Evolutionary conservation across 2,797 vertebrate species (phyloP).

Genomic region (Poeciliopsis paucimaculata): DNA sequence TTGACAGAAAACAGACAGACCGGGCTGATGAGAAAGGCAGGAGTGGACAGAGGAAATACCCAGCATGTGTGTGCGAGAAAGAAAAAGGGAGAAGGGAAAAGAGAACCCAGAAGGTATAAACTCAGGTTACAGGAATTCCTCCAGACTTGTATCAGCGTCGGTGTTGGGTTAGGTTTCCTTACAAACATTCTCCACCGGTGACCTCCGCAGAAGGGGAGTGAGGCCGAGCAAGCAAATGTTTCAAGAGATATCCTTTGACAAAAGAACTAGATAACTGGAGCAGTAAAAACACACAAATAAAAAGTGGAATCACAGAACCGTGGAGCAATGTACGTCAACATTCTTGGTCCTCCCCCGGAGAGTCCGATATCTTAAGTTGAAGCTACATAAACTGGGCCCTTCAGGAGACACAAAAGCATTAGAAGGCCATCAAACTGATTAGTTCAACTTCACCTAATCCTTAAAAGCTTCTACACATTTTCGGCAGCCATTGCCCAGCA

Average conservation of each 20-base stretch:
- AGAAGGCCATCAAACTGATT: slow-evolving; percentile 44
- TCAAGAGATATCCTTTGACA: slow-evolving; percentile 25
- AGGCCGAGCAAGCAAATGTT: slow-evolving; percentile 32
- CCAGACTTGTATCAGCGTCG: slow-evolving; percentile 74
- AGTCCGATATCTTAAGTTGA: slow-evolving; percentile 11
- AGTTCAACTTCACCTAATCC: slow-evolving; percentile 58
- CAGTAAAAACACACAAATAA: slow-evolving; percentile 17
- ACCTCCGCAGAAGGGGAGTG: slow-evolving; percentile 36
- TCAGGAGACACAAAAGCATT: slow-evolving; percentile 20
- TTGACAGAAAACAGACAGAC: slow-evolving; percentile 50
- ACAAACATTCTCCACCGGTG: slow-evolving; percentile 61
- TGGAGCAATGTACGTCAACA: slow-evolving; percentile 2
- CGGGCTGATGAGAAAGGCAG: slow-evolving; percentile 73
- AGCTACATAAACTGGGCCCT: slow-evolving; percentile 11
- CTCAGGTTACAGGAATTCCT: slow-evolving; percentile 81
- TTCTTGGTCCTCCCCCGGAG: slow-evolving; percentile 2
- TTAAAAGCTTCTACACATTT: slow-evolving; percentile 34
- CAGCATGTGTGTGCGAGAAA: slow-evolving; percentile 36
- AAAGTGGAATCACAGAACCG: slow-evolving; percentile 6
- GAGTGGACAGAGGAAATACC: slow-evolving; percentile 68
- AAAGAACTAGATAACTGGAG: slow-evolving; percentile 6
- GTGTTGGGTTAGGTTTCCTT: slow-evolving; percentile 76
- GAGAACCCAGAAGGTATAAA: slow-evolving; percentile 76
- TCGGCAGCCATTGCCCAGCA: slow-evolving; percentile 39
- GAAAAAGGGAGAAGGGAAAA: slow-evolving; percentile 45